Percentiles rank a stretch among this genome's conserved stretches.
These are phyloP conservation scores for Malurus cyaneus DNA, from an alignment of 2,113 vertebrate genomes.

Conservation along the genomic window DNA sequence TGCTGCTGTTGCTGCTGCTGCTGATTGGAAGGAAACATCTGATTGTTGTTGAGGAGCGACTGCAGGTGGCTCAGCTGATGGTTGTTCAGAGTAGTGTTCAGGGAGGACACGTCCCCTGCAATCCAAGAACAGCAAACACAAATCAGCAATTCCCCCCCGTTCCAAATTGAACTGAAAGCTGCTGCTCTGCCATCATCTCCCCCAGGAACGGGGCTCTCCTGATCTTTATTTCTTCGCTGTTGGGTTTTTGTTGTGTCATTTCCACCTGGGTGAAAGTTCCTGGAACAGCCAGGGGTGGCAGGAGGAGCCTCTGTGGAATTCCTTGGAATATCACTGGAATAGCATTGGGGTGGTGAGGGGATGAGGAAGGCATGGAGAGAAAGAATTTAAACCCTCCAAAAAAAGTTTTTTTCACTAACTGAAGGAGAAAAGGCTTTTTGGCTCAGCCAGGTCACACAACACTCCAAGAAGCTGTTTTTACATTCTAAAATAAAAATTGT, in stretches of 20 bases:
- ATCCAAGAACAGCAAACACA: conserved; percentile 56
- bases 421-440: neutral
- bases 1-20: conserved; percentile 83
- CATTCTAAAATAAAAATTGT: neutral
- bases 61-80: conserved; percentile 85
- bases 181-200: neutral
- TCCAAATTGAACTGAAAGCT: neutral
- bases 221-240: neutral
- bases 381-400: neutral
- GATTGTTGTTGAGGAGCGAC: conserved; percentile 82
- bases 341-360: neutral
- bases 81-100: conserved; percentile 85
- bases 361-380: neutral
- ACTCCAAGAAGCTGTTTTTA: neutral
- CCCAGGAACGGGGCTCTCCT: neutral
- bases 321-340: neutral
- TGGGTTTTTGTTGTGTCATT: neutral
- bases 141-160: neutral
- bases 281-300: neutral
- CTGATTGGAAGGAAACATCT: conserved; percentile 87
- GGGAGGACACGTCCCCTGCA: conserved; percentile 86
- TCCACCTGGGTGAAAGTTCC: neutral
- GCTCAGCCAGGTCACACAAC: neutral
- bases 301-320: neutral
- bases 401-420: neutral